Base-by-base conservation (phyloP, 2,888 invertebrate species). In the Drosophila lutescens region DNA sequence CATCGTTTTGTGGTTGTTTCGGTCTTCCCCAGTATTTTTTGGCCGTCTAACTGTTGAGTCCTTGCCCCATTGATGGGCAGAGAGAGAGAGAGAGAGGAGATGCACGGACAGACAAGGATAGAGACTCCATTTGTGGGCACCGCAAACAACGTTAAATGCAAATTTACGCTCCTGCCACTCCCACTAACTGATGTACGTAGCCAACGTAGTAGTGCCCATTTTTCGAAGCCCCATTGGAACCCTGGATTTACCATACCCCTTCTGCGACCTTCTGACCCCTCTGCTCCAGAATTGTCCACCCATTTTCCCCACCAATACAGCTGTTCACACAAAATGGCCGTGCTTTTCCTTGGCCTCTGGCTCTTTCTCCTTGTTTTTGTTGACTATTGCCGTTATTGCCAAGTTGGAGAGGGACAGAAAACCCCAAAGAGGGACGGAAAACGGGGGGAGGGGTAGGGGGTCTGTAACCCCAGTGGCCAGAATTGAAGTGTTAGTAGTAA, bases 401-500 rank as follows among this genome's bases (percentile, higher is more conserved):
- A 40, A 61, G 57, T 51, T 47, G 34, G 67, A 61, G 46, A 10
- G n/a, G 10, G 32, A 40, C 32, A 4, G 58, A 43, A 23, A 12
- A 49, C 20, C 30, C n/a, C n/a, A 15, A 20, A 43, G 44, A 7
- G 13, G 23, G 7, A 12, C 0, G 20, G 7, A 23, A 23, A 26
- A 7, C 8, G n/a, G n/a, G 26, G 4, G 8, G 26, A 20, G 7
- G n/a, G 8, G 26, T 4, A 4, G 26, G 6, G 15, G 15, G 4
- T 15, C 1, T n/a, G 17, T 0, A 2, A 9, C 47, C 30, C 30
- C 23, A 40, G 60, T 53, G 76, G 79, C 79, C 77, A 80, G 85
- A 85, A 89, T 85, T 85, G 89, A 85, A 88, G 86, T 89, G 88
- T 88, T 89, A 86, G 88, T 85, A 85, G 89, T 89, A 82, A 84